Percentiles rank a stretch among this genome's conserved stretches.
Evolutionary conservation across 1,140 invertebrate species (phyloP).

Genomic region (Papilio helenus): DNA sequence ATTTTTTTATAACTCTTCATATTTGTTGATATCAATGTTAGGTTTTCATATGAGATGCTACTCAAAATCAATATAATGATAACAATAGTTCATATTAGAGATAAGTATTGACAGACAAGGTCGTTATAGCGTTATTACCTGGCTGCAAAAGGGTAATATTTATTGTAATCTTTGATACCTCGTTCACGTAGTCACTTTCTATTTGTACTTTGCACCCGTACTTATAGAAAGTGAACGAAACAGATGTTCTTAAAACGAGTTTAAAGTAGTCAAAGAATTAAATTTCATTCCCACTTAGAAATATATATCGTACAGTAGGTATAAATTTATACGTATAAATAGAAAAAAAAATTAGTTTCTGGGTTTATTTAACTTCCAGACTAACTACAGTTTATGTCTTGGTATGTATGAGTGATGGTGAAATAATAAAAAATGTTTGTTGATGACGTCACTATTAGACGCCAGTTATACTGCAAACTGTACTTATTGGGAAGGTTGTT

Average conservation of each 20-base stretch:
- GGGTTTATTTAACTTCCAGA: neutral
- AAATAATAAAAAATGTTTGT: neutral
- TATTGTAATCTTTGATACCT: neutral
- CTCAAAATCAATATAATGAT: neutral
- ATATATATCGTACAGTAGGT: too few relatives aligned
- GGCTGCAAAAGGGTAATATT: too few relatives aligned
- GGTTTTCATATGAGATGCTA: neutral
- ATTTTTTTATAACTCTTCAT: too few relatives aligned
- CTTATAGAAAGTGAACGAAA: neutral
- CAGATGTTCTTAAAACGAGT: neutral
- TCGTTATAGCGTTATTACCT: neutral
- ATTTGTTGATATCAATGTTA: neutral
- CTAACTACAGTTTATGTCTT: neutral
- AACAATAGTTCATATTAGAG: conserved; percentile 1
- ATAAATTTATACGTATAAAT: too few relatives aligned
- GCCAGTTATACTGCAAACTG: neutral
- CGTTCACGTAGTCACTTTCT: neutral
- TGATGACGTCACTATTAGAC: neutral
- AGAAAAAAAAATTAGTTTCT: too few relatives aligned
- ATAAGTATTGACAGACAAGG: conserved; percentile 10
- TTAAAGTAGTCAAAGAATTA: neutral
- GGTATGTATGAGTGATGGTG: neutral
- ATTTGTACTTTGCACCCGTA: neutral
- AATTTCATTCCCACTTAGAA: too few relatives aligned
- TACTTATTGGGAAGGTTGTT: conserved; percentile 3